These are phyloP conservation scores for Chrosomus eos DNA, from an alignment of 2,797 vertebrate genomes.

Conservation along the genomic window DNA sequence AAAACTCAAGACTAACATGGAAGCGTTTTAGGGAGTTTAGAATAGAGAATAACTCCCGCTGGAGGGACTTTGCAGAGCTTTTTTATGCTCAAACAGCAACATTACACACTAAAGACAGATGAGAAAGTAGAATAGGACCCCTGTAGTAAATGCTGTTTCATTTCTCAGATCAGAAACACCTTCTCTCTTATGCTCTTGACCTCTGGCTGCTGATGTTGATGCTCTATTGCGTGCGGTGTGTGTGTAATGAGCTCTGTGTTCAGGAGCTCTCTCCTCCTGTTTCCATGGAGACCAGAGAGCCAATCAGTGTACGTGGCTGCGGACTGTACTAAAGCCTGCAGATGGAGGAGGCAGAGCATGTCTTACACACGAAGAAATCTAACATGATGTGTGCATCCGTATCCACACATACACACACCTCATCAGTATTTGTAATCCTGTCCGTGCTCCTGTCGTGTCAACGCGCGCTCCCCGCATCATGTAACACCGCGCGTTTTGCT, in stretches of 20 bases:
- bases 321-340: conserved; percentile 84
- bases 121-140: no score
- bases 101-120: no score
- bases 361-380: background rate
- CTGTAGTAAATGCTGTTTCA: background rate
- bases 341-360: conserved; percentile 46
- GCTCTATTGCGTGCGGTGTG: background rate
- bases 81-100: no score
- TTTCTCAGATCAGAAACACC: background rate
- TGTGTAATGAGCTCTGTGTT: background rate
- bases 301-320: conserved; percentile 82
- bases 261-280: conserved; percentile 82
- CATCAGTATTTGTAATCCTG: background rate
- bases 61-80: no score
- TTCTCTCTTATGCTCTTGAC: background rate
- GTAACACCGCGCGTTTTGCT: background rate
- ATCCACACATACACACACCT: background rate
- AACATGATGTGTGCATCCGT: background rate
- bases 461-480: no score
- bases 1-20: no score
- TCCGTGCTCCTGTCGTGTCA: background rate
- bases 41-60: no score
- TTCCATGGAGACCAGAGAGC: conserved; percentile 91
- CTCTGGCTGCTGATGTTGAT: conserved; percentile 4
- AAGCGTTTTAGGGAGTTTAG: no score